These are phyloP conservation scores for Heliconius himera DNA, from an alignment of 1,140 invertebrate genomes.

Conservation along the genomic window DNA sequence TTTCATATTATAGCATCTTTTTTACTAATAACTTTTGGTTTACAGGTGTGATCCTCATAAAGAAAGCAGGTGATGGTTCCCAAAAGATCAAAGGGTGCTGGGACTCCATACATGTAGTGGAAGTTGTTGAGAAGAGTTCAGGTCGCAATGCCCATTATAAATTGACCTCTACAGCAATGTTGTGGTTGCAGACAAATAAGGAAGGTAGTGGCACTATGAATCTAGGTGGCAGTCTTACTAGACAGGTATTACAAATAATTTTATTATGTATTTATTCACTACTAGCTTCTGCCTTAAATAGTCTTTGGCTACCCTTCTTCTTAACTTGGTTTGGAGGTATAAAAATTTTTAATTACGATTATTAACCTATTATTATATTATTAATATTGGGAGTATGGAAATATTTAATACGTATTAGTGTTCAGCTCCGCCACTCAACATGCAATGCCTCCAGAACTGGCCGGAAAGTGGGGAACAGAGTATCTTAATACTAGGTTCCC, in stretches of 20 bases:
- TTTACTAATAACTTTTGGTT: slow-evolving; percentile 21
- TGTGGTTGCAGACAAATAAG: slow-evolving; percentile 99
- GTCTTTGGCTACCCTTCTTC: too few species aligned
- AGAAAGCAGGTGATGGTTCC: slow-evolving; percentile 97
- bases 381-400: too few species aligned
- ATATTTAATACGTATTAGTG: too few species aligned
- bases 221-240: slow-evolving; percentile 97
- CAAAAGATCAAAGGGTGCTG: slow-evolving; percentile 99
- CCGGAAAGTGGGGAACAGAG: too few species aligned
- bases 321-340: too few species aligned
- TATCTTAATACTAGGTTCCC: too few species aligned
- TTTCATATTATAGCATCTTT: not conserved
- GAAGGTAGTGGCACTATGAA: slow-evolving; percentile 99
- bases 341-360: too few species aligned
- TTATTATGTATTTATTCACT: too few species aligned
- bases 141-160: slow-evolving; percentile 98
- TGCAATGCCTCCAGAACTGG: too few species aligned
- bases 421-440: too few species aligned
- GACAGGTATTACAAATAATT: slow-evolving; percentile 86
- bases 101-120: slow-evolving; percentile 99
- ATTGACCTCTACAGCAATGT: slow-evolving; percentile 99
- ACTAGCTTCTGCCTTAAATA: too few species aligned
- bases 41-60: slow-evolving; percentile 97
- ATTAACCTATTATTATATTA: too few species aligned
- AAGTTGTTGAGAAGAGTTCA: slow-evolving; percentile 97